Conservation (phyloP, 2,797 vertebrate genomes). For the Paratrypauchen microcephalus region DNA sequence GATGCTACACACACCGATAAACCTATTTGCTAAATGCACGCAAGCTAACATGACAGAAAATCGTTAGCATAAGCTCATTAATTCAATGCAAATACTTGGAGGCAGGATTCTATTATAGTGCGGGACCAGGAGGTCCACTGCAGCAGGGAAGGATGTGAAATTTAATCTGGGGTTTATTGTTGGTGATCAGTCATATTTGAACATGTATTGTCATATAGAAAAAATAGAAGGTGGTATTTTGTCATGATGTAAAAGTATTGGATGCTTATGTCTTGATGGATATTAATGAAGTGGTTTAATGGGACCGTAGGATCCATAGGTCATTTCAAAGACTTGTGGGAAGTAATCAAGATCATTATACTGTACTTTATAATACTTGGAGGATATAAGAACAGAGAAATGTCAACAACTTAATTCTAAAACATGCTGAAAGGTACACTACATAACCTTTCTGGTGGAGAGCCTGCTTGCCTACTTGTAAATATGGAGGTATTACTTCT, state of each 20-base stretch:
- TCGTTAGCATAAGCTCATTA: conserved; percentile 17
- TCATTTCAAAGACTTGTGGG: conserved; percentile 1
- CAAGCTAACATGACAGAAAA: conserved; percentile 34
- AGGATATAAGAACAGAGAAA: background rate
- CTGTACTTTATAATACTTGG: background rate
- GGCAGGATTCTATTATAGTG: background rate
- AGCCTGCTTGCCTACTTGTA: too few relatives aligned
- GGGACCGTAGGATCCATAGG: background rate
- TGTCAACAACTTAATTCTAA: background rate
- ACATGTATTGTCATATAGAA: conserved; percentile 1
- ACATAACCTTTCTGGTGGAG: too few relatives aligned
- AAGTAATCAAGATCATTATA: background rate
- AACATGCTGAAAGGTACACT: too few relatives aligned
- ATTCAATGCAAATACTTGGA: conserved; percentile 9
- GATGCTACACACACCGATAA: conserved; percentile 40
- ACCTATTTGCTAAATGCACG: conserved; percentile 18
- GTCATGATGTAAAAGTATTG: background rate
- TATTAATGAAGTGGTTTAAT: conserved; percentile 4
- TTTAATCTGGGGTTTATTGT: conserved; percentile 7
- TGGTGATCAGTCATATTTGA: conserved; percentile 1
- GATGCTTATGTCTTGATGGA: background rate
- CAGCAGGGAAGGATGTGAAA: background rate
- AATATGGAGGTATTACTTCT: too few relatives aligned
- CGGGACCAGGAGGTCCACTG: background rate
- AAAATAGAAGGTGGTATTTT: background rate